These are phyloP conservation scores for Plusia festucae DNA, from an alignment of 2,888 invertebrate genomes.

Conservation along the genomic window DNA sequence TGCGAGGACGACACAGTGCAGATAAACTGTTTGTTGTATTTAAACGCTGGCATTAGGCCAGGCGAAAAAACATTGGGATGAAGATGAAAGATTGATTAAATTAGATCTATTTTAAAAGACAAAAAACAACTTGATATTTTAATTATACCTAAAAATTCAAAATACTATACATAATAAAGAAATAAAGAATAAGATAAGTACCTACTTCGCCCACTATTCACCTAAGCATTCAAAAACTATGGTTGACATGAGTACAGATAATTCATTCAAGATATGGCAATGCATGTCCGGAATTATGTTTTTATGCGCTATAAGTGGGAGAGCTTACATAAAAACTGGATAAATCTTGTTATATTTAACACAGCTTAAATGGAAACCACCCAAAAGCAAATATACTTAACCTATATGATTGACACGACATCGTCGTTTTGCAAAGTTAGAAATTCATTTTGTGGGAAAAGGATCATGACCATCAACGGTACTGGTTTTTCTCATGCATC, in stretches of 20 bases:
- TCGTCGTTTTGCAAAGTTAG: neutral
- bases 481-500: no score
- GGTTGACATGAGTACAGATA: no score
- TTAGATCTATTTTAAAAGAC: neutral
- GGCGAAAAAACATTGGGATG: neutral
- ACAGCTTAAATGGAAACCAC: neutral
- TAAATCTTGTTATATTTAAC: neutral
- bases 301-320: neutral
- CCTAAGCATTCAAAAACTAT: no score
- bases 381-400: neutral
- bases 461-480: no score
- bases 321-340: neutral
- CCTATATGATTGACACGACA: neutral
- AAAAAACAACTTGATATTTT: neutral
- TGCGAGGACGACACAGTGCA: neutral
- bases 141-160: no score
- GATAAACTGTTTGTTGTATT: slow-evolving; percentile 6
- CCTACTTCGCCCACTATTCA: no score
- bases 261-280: no score
- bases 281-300: no score
- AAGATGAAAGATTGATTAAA: slow-evolving; percentile 1
- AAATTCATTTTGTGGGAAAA: neutral
- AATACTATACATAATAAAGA: no score
- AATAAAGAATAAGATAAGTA: no score
- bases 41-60: neutral